A percentile compares a stretch with the other conserved stretches of the same genome.
Evolutionary conservation across 2,888 invertebrate species (phyloP).

Genomic region (Eurois occulta): DNA sequence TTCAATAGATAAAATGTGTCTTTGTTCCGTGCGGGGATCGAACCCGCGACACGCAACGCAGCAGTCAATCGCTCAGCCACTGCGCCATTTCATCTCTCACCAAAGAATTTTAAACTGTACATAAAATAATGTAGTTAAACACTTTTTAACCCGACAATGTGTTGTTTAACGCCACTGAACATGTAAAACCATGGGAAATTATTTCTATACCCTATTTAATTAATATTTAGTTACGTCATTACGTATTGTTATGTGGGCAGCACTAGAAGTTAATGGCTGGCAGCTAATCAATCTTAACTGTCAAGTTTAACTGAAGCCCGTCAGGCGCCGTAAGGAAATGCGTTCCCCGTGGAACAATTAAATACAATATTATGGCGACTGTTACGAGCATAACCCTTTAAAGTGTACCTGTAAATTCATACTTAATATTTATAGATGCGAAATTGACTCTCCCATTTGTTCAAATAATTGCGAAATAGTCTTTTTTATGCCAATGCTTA

Average conservation of each 20-base stretch:
- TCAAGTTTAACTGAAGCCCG: conserved; percentile 49
- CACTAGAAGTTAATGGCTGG: conserved; percentile 47
- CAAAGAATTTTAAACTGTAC: no score
- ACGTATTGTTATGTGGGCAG: conserved; percentile 30
- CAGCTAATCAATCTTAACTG: conserved; percentile 58
- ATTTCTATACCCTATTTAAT: conserved; percentile 10
- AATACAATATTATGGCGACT: conserved; percentile 17
- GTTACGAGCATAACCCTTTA: conserved; percentile 21
- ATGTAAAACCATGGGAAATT: neutral
- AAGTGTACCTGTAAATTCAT: neutral
- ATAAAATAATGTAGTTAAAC: no score
- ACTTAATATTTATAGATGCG: neutral
- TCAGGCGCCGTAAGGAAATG: conserved; percentile 37
- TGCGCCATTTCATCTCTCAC: no score
- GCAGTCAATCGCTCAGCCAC: no score
- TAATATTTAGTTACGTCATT: conserved; percentile 27
- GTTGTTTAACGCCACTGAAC: neutral
- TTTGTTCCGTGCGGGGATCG: no score
- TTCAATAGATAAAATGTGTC: no score
- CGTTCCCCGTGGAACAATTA: conserved; percentile 31
- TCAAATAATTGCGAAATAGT: neutral
- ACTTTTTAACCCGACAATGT: no score
- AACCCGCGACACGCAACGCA: no score
- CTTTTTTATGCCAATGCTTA: no score
- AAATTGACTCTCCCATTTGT: neutral